Conservation (phyloP, 1,140 invertebrate species). For the Saccostrea cuccullata region DNA sequence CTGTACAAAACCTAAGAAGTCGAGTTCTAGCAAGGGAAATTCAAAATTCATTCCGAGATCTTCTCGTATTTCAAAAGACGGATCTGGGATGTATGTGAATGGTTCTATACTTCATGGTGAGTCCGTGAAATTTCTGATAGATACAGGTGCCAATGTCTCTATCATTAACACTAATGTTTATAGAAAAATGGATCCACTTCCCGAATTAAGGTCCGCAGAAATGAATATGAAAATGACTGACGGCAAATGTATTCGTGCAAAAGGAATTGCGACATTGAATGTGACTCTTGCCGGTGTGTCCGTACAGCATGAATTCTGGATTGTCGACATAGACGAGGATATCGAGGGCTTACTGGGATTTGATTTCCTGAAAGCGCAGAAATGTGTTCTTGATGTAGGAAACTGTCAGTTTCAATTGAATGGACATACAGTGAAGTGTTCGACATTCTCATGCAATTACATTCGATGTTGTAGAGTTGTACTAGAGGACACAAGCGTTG, state of each 20-base stretch:
- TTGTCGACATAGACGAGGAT: neutral
- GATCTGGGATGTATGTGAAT: neutral
- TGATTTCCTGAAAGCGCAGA: slow-evolving; percentile 2
- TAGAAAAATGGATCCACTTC: neutral
- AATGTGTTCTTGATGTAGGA: slow-evolving; percentile 21
- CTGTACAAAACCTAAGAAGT: neutral
- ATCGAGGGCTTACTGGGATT: slow-evolving; percentile 2
- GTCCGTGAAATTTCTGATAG: no score
- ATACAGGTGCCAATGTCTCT: no score
- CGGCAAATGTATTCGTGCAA: neutral
- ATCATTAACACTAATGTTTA: neutral
- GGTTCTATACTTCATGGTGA: no score
- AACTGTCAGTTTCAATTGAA: neutral
- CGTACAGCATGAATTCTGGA: neutral
- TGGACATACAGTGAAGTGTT: neutral
- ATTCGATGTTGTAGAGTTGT: neutral
- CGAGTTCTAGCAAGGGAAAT: neutral
- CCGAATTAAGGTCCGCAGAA: neutral
- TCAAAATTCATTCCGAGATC: neutral
- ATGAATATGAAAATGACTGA: neutral
- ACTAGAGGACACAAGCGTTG: neutral
- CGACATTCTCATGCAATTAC: neutral
- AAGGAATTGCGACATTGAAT: neutral
- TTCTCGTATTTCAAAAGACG: neutral
- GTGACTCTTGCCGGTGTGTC: neutral